A percentile compares a stretch with the other conserved stretches of the same genome.
These are phyloP conservation scores for Anabacerthia variegaticeps DNA, from an alignment of 2,797 vertebrate genomes.

Conservation along the genomic window DNA sequence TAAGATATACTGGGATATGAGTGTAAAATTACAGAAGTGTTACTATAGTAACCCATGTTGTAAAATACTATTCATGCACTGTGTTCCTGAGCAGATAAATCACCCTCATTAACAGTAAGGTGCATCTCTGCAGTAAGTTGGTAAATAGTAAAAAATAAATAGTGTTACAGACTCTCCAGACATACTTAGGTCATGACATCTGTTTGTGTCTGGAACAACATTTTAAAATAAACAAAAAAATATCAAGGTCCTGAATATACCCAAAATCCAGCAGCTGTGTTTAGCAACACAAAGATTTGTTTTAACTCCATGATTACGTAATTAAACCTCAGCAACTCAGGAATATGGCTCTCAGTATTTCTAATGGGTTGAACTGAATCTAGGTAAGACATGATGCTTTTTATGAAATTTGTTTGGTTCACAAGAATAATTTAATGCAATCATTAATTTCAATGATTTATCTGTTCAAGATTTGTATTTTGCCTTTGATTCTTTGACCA, in stretches of 20 bases:
- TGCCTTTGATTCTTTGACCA: background rate
- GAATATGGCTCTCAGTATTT: background rate
- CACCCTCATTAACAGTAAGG: slow-evolving; percentile 35
- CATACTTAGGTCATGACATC: background rate
- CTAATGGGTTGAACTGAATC: background rate
- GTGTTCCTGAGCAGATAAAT: slow-evolving; percentile 45
- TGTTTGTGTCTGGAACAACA: background rate
- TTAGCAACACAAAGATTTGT: background rate
- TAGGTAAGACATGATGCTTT: background rate
- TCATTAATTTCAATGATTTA: background rate
- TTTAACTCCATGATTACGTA: background rate
- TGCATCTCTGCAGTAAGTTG: background rate
- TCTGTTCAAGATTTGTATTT: background rate
- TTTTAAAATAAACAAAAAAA: background rate
- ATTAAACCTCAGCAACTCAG: background rate
- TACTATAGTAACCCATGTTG: slow-evolving; percentile 48
- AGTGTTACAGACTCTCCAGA: slow-evolving; percentile 6
- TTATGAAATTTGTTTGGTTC: background rate
- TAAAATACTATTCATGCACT: slow-evolving; percentile 7
- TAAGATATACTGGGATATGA: slow-evolving; percentile 31
- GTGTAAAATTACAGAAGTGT: slow-evolving; percentile 34
- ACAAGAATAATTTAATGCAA: background rate
- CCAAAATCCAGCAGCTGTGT: background rate
- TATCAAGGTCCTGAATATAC: background rate
- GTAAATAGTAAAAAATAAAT: background rate